phyloP scores from a whole-genome alignment of 2,888 invertebrate genomes.

The Operophtera brumata region DNA sequence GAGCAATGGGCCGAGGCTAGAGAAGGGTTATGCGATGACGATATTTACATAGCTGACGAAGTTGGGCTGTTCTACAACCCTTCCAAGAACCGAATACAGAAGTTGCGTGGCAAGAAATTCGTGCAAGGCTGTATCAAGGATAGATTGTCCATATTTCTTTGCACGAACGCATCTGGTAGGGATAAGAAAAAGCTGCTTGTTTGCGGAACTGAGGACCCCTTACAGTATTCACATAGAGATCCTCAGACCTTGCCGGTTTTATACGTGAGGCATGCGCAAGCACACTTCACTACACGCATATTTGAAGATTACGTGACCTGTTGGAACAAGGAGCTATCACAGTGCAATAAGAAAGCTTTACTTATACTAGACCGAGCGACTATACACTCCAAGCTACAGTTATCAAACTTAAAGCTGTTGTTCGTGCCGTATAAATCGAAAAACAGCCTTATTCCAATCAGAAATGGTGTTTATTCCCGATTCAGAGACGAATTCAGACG shows the following conservation, averaged over 20 bases:
- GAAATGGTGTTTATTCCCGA: constrained; percentile 44
- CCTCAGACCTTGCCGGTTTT: constrained; percentile 47
- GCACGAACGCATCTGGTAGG: constrained; percentile 47
- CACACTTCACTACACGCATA: constrained; percentile 51
- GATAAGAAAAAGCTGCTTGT: constrained; percentile 50
- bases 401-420: constrained; percentile 48
- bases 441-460: constrained; percentile 47
- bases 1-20: constrained; percentile 51
- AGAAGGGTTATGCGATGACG: constrained; percentile 43
- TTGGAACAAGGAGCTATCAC: constrained; percentile 48
- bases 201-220: constrained; percentile 50
- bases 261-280: constrained; percentile 47
- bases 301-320: constrained; percentile 51
- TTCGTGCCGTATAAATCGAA: constrained; percentile 55
- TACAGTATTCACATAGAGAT: constrained; percentile 43
- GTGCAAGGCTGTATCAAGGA: constrained; percentile 51
- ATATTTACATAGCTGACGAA: constrained; percentile 53
- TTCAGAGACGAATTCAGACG: constrained; percentile 48
- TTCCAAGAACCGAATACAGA: constrained; percentile 50
- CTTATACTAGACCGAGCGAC: constrained; percentile 49
- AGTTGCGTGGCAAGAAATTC: constrained; percentile 47
- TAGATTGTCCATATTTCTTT: constrained; percentile 47
- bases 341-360: constrained; percentile 39
- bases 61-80: constrained; percentile 51
- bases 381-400: constrained; percentile 49